Evolutionary conservation across 2,797 vertebrate species (phyloP).

Genomic region (Catamblyrhynchus diadema): DNA sequence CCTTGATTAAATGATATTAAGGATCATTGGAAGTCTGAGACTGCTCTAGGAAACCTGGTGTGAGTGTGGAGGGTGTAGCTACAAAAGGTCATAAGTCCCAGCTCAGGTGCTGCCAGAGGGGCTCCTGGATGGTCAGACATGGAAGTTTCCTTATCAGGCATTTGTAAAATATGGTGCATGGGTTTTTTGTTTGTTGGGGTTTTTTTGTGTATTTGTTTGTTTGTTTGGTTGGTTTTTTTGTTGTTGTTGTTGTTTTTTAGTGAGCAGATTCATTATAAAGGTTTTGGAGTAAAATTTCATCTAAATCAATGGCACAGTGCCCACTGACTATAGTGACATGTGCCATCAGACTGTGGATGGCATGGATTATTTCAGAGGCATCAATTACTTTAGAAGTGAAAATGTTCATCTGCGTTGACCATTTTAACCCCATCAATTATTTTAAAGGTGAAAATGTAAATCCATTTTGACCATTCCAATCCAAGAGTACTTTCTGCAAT

Average conservation of each 20-base stretch:
- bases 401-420: neutral
- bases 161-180: neutral
- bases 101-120: neutral
- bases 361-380: neutral
- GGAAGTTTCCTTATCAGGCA: neutral
- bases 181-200: neutral
- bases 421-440: neutral
- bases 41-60: neutral
- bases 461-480: neutral
- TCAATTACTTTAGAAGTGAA: neutral
- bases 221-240: no score
- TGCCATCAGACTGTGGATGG: neutral
- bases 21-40: neutral
- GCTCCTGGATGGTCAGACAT: neutral
- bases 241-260: neutral
- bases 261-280: neutral
- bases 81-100: neutral
- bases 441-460: neutral
- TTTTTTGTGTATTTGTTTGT: no score
- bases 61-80: neutral
- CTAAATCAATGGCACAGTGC: neutral
- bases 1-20: neutral
- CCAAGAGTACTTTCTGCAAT: neutral
- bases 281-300: neutral
- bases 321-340: neutral